A percentile compares a stretch with the other conserved stretches of the same genome.
Evolutionary conservation across 2,888 invertebrate species (phyloP).

Genomic region (Athalia circularis): DNA sequence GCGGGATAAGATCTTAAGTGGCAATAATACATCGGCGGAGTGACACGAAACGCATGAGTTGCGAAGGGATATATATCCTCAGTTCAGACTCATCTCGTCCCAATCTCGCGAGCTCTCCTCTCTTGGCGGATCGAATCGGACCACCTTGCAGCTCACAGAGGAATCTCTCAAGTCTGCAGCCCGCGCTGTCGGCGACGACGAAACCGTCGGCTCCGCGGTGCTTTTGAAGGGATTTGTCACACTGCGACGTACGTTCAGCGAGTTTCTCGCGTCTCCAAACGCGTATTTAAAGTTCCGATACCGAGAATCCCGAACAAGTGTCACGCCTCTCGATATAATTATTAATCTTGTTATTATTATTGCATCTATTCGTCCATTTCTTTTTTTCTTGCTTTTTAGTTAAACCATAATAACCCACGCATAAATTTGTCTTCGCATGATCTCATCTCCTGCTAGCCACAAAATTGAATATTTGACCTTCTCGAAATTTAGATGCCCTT

Average conservation of each 20-base stretch:
- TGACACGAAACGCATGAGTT: constrained; percentile 44
- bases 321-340: constrained; percentile 48
- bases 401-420: background rate
- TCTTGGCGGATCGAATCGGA: constrained; percentile 54
- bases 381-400: background rate
- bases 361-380: no score
- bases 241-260: constrained; percentile 30
- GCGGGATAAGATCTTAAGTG: constrained; percentile 40
- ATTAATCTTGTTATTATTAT: background rate
- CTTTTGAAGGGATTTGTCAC: constrained; percentile 62
- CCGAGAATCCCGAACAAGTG: constrained; percentile 55
- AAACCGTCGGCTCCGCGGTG: constrained; percentile 52
- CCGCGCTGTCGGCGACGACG: constrained; percentile 24
- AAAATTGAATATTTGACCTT: no score
- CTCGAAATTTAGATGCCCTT: no score
- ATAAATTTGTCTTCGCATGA: background rate
- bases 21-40: constrained; percentile 42
- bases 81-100: background rate
- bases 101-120: constrained; percentile 3
- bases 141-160: constrained; percentile 50
- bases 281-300: constrained; percentile 53
- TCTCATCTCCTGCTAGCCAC: no score
- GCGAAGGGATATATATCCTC: constrained; percentile 20
- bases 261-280: constrained; percentile 15
- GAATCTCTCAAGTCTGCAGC: constrained; percentile 9